Evolutionary conservation across 2,888 invertebrate genomes (phyloP).

Genomic region (Merodon equestris): DNA sequence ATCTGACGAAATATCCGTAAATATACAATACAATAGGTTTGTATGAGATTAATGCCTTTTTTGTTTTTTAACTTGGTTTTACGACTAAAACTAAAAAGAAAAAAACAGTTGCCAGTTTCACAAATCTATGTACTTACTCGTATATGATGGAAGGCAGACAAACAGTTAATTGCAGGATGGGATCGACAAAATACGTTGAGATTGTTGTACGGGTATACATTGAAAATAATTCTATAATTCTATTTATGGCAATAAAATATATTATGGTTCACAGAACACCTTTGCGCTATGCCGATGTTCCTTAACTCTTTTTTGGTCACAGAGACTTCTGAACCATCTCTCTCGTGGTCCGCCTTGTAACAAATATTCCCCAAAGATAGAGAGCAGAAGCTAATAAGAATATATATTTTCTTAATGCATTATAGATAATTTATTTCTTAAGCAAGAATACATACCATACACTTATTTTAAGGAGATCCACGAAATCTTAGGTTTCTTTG

Average conservation of each 20-base stretch:
- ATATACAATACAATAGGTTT: slow-evolving; percentile 28
- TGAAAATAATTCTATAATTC: too few relatives aligned
- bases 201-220: slow-evolving; percentile 58
- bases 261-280: slow-evolving; percentile 5
- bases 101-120: slow-evolving; percentile 41
- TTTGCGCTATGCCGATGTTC: too few relatives aligned
- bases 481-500: too few relatives aligned
- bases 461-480: too few relatives aligned
- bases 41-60: neutral
- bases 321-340: too few relatives aligned
- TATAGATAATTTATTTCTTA: too few relatives aligned
- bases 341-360: too few relatives aligned
- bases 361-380: too few relatives aligned
- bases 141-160: neutral
- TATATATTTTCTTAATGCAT: too few relatives aligned
- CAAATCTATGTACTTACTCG: slow-evolving; percentile 10
- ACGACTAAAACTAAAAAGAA: slow-evolving; percentile 49
- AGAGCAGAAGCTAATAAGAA: too few relatives aligned
- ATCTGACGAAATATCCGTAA: slow-evolving; percentile 12
- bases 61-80: slow-evolving; percentile 40
- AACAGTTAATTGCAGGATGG: slow-evolving; percentile 29
- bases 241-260: slow-evolving; percentile 41
- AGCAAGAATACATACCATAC: too few relatives aligned
- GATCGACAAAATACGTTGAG: slow-evolving; percentile 61
- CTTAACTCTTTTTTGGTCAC: too few relatives aligned